Conservation (phyloP, 2,888 invertebrate genomes). For the Leucania comma region DNA sequence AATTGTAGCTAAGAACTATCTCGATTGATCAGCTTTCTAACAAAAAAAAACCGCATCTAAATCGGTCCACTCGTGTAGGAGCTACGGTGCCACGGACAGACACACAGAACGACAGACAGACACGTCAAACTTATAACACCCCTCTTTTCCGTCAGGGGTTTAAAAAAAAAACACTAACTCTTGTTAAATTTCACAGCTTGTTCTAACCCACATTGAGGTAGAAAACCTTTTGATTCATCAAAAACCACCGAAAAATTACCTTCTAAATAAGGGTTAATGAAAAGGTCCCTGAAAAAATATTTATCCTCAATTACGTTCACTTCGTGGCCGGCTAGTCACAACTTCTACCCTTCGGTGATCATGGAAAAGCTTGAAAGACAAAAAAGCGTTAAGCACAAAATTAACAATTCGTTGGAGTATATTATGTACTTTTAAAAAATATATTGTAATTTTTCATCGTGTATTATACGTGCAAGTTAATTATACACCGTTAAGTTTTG, state of each 20-base stretch:
- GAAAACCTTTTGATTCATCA: slow-evolving; percentile 28
- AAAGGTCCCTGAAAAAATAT: slow-evolving; percentile 36
- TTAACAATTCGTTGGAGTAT: slow-evolving; percentile 8
- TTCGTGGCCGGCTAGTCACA: slow-evolving; percentile 13
- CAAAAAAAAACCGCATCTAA: too few species aligned
- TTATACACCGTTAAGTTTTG: too few species aligned
- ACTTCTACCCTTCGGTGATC: slow-evolving; percentile 8
- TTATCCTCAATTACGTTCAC: slow-evolving; percentile 27
- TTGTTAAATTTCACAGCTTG: slow-evolving; percentile 18
- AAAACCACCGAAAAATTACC: slow-evolving; percentile 19
- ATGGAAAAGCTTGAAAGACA: slow-evolving; percentile 24
- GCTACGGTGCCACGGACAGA: too few species aligned
- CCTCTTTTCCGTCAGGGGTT: too few species aligned
- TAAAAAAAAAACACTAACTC: slow-evolving; percentile 12
- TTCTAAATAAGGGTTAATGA: slow-evolving; percentile 43
- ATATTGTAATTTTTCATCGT: background rate
- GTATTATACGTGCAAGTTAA: too few species aligned
- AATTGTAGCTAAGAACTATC: too few species aligned
- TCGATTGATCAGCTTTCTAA: too few species aligned
- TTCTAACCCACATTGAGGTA: slow-evolving; percentile 7
- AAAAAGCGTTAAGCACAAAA: slow-evolving; percentile 9
- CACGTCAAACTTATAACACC: too few species aligned
- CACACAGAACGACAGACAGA: too few species aligned
- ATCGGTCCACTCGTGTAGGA: too few species aligned
- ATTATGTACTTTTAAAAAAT: background rate